Conservation (phyloP, 2,888 invertebrate genomes). For the Embidobia sp. region DNA sequence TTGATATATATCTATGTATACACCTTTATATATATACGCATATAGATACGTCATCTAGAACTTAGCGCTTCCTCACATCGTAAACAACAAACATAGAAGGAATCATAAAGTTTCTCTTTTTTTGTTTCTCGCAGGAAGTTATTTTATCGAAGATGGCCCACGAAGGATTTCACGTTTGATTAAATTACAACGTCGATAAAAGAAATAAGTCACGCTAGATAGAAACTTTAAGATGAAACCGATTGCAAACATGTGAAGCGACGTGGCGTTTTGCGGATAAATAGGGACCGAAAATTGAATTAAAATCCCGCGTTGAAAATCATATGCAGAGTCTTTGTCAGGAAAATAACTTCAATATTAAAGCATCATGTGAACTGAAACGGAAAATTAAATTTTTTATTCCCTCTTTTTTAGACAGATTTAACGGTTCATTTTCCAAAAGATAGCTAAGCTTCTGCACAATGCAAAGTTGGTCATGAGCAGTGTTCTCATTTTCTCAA, state of each 20-base stretch:
- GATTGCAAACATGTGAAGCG: slow-evolving; percentile 7
- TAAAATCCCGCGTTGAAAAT: background rate
- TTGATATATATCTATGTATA: too few species aligned
- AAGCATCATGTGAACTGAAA: background rate
- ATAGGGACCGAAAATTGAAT: background rate
- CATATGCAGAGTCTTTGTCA: background rate
- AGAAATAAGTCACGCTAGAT: slow-evolving; percentile 17
- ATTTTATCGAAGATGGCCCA: background rate
- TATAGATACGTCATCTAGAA: too few species aligned
- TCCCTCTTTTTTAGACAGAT: too few species aligned
- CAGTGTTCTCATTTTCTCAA: too few species aligned
- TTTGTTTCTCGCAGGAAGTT: slow-evolving; percentile 9
- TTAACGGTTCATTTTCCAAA: too few species aligned
- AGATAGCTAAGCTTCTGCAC: too few species aligned
- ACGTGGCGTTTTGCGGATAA: too few species aligned
- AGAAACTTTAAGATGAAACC: slow-evolving; percentile 5
- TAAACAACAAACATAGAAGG: background rate
- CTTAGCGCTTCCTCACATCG: too few species aligned
- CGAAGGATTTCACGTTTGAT: slow-evolving; percentile 14
- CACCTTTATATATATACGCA: too few species aligned
- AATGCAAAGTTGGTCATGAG: too few species aligned
- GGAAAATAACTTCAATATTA: background rate
- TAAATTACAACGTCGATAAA: slow-evolving; percentile 20
- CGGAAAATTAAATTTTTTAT: background rate
- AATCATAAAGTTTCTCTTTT: background rate